These are phyloP conservation scores for Flexamia atlantica DNA, from an alignment of 2,888 invertebrate genomes.

Conservation along the genomic window DNA sequence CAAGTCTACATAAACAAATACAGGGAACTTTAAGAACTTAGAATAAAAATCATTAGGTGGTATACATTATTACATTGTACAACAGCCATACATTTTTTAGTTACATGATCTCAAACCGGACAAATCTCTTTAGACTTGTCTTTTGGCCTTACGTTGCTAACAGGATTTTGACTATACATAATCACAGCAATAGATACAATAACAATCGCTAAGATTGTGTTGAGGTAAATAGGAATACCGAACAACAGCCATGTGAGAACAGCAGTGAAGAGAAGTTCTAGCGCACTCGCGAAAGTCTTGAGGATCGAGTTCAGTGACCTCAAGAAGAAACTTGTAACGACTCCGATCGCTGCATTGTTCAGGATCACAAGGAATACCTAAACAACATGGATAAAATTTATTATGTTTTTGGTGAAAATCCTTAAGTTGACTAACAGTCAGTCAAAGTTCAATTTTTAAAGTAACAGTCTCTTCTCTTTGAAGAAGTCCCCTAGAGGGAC, in stretches of 20 bases:
- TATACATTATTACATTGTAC: constrained; percentile 29
- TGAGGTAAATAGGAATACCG: constrained; percentile 89
- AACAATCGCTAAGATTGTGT: constrained; percentile 88
- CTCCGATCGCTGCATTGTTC: constrained; percentile 94
- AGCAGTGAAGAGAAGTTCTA: constrained; percentile 94
- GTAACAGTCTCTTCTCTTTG: too few species aligned
- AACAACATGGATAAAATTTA: too few species aligned
- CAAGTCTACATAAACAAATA: neutral
- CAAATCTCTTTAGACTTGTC: constrained; percentile 21
- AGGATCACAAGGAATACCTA: constrained; percentile 79
- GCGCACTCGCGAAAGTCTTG: constrained; percentile 96
- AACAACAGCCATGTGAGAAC: constrained; percentile 92
- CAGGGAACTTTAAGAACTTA: neutral
- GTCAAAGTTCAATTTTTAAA: too few species aligned
- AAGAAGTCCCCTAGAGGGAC: too few species aligned
- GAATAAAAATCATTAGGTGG: neutral
- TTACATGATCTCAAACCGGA: neutral
- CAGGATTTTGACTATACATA: constrained; percentile 94
- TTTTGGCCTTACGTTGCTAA: constrained; percentile 73
- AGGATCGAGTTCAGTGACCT: constrained; percentile 96
- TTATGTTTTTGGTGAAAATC: too few species aligned
- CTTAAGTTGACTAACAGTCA: too few species aligned
- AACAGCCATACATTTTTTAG: neutral
- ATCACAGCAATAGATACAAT: constrained; percentile 91
- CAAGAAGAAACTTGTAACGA: constrained; percentile 95